Base-by-base conservation (phyloP, 2,113 vertebrate species). In the Cisticola juncidis region DNA sequence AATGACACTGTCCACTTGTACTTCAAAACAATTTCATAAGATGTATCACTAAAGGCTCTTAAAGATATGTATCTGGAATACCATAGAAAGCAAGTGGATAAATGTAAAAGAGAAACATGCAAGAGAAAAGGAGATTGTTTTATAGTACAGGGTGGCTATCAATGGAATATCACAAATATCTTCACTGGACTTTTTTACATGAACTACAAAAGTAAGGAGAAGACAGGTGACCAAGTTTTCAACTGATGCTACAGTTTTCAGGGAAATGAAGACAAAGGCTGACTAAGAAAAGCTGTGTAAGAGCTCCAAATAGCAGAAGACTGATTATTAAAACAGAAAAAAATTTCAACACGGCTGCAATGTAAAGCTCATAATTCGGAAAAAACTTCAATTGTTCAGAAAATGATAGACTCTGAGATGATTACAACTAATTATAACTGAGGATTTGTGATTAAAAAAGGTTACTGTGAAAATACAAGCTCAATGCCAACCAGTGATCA, bases 291-390 rank as follows among this genome's bases (percentile, higher is more conserved):
- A 60, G 14, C 29, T 54, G 23, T n/a, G 61, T 33, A 21, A 81
- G 72, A 84, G 21, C 5, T 53, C 40, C 4, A 66, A 53, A 29
- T 26, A 70, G 17, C 53, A 78, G 12, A 18, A 58, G 3, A 62
- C 5, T 15, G 6, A 23, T 54, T 40, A 60, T 54, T 20, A 58
- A 58, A 87, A 70, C 4, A 4, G 26, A 29, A 60, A 81, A 85
- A 68, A 77, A 73, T 7, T 5, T 9, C 22, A 58, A 54, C 9
- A 38, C 3, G 23, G 50, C 45, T 51, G 26, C 17, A 66, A 79
- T 24, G 9, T 26, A 31, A 66, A 33, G 15, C 11, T 70, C 3
- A 0, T 31, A 73, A 89, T 0, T 38, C 19, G 2, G 19, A 51
- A 45, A 56, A 85, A 56, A 22, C 3, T 8, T 86, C 45, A 79